These are phyloP conservation scores for Drosophila hamatofila DNA, from an alignment of 2,888 invertebrate genomes.

Conservation along the genomic window DNA sequence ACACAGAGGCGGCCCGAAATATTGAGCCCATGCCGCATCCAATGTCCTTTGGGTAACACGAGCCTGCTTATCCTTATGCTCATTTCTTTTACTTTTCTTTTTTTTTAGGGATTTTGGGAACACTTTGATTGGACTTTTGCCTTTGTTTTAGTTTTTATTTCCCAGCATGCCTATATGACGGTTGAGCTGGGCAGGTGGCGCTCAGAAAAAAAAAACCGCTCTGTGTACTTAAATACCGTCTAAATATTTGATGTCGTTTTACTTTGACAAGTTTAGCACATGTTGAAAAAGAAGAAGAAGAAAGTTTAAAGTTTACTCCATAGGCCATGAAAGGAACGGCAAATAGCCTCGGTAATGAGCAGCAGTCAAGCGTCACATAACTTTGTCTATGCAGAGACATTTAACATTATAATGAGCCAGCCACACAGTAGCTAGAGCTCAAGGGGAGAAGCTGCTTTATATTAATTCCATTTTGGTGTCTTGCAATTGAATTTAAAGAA, in stretches of 20 bases:
- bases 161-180: slow-evolving; percentile 18
- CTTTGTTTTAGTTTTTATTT: slow-evolving; percentile 37
- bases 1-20: not conserved
- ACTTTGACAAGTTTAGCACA: slow-evolving; percentile 4
- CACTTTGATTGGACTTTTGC: slow-evolving; percentile 22
- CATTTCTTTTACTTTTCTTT: not conserved
- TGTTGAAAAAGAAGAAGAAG: not conserved
- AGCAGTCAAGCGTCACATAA: not conserved
- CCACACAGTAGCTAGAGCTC: not conserved
- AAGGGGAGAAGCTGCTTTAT: too few species aligned
- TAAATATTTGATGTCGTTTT: slow-evolving; percentile 26
- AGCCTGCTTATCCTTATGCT: not conserved
- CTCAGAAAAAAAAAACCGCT: not conserved
- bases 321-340: not conserved
- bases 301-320: not conserved
- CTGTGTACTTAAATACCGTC: slow-evolving; percentile 15
- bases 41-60: slow-evolving; percentile 19
- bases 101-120: not conserved
- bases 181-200: slow-evolving; percentile 9
- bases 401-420: slow-evolving; percentile 16
- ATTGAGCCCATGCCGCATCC: slow-evolving; percentile 16
- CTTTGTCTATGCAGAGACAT: not conserved
- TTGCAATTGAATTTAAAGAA: not conserved
- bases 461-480: not conserved
- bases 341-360: slow-evolving; percentile 1